Percentiles rank a stretch among this genome's conserved stretches.
Evolutionary conservation across 1,140 invertebrate genomes (phyloP).

Genomic region (Aphidius ervi): DNA sequence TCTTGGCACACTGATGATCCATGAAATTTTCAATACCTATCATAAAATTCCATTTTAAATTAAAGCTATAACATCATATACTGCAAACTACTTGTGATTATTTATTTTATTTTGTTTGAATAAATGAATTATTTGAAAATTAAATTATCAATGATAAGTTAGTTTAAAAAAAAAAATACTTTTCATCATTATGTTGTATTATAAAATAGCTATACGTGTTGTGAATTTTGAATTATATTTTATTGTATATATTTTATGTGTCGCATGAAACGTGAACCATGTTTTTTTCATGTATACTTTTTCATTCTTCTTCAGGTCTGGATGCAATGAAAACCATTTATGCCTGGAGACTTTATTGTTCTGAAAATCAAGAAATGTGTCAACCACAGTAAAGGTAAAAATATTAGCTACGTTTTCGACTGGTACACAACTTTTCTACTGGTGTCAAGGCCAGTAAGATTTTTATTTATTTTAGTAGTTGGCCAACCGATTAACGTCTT

Average conservation of each 20-base stretch:
- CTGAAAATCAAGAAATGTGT: constrained; percentile 53
- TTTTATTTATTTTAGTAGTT: constrained; percentile 30
- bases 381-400: constrained; percentile 48
- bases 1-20: constrained; percentile 6
- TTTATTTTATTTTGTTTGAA: neutral
- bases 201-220: constrained; percentile 29
- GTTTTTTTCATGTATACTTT: constrained; percentile 16
- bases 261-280: constrained; percentile 11
- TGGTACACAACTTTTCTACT: constrained; percentile 23
- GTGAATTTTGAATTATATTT: constrained; percentile 38
- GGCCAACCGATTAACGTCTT: no score
- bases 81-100: neutral
- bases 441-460: constrained; percentile 43
- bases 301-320: constrained; percentile 10
- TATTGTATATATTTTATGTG: constrained; percentile 24
- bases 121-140: neutral
- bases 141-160: neutral
- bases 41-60: neutral
- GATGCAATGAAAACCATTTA: constrained; percentile 4
- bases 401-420: constrained; percentile 36
- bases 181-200: neutral
- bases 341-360: constrained; percentile 43
- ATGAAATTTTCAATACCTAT: constrained; percentile 3
- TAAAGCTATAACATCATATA: neutral
- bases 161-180: no score